Conservation (phyloP, 2,113 vertebrate genomes). For the Nymphicus hollandicus region DNA sequence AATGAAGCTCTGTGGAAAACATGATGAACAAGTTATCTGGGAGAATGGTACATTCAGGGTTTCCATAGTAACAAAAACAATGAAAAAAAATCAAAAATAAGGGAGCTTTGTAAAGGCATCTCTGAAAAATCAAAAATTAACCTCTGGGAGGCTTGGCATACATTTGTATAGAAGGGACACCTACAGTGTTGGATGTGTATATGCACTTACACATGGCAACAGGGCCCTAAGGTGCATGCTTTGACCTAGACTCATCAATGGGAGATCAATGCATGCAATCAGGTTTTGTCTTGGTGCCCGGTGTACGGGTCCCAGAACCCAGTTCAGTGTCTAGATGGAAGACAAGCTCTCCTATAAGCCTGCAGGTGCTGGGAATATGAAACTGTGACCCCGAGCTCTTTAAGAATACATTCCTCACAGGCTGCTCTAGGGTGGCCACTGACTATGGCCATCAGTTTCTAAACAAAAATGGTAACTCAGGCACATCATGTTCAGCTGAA, state of each 20-base stretch:
- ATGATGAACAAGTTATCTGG: not conserved
- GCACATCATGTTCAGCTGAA: not conserved
- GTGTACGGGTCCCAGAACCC: accelerated
- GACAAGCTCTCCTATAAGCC: not conserved
- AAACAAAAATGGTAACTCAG: not conserved
- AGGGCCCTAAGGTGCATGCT: not conserved
- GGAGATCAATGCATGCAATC: not conserved
- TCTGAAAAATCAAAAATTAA: not conserved
- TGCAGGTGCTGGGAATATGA: not conserved
- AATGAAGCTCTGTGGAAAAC: not conserved
- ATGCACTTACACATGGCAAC: not conserved
- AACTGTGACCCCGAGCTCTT: not conserved
- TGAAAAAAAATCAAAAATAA: not conserved
- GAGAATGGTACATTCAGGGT: not conserved
- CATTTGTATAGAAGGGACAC: not conserved
- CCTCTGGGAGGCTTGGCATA: not conserved
- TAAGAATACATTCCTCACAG: not conserved
- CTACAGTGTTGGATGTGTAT: accelerated
- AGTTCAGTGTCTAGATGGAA: not conserved
- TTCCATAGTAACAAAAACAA: not conserved
- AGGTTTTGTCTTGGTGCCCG: not conserved
- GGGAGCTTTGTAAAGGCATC: not conserved
- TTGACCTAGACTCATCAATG: not conserved
- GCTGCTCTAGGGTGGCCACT: not conserved
- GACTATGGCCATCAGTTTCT: not conserved